Percentiles rank a stretch among this genome's conserved stretches.
phyloP scores from a whole-genome alignment of 37 sponge, comb jelly and placozoan genomes.

The Halisarca cf. caerulea region DNA sequence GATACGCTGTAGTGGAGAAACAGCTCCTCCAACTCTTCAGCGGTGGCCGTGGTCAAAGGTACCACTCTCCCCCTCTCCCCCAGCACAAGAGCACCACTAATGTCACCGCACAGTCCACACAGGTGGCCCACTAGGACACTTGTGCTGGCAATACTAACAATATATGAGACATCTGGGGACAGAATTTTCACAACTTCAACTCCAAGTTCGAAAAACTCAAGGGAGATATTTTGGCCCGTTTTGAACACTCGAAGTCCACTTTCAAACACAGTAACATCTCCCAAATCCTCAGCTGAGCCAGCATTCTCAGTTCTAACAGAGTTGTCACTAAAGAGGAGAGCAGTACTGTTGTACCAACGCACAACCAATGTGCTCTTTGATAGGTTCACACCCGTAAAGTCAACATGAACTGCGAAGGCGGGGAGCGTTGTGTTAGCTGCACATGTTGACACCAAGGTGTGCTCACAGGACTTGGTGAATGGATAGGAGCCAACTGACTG shows the following conservation, averaged over 20 bases:
- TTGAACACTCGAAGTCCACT: neutral
- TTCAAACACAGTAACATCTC: neutral
- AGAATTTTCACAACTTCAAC: neutral
- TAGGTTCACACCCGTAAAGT: neutral
- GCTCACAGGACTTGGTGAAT: neutral
- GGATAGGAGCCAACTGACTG: neutral
- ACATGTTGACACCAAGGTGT: neutral
- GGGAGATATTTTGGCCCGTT: neutral
- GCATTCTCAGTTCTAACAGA: neutral
- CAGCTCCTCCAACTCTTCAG: neutral
- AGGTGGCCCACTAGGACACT: neutral
- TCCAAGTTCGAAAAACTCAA: neutral
- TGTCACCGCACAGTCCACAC: constrained; percentile 21
- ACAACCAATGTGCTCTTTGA: neutral
- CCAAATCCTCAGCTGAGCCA: neutral
- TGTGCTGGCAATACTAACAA: neutral
- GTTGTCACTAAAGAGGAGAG: neutral
- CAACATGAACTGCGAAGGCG: neutral
- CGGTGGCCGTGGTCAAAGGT: neutral
- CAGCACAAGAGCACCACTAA: neutral
- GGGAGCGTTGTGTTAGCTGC: neutral
- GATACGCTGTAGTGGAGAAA: neutral
- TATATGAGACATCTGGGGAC: too few relatives aligned
- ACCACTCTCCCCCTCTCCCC: neutral
- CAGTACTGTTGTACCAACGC: neutral